A percentile compares a stretch with the other conserved stretches of the same genome.
Evolutionary conservation across 2,113 vertebrate species (phyloP).

Genomic region (Halichoeres trimaculatus): DNA sequence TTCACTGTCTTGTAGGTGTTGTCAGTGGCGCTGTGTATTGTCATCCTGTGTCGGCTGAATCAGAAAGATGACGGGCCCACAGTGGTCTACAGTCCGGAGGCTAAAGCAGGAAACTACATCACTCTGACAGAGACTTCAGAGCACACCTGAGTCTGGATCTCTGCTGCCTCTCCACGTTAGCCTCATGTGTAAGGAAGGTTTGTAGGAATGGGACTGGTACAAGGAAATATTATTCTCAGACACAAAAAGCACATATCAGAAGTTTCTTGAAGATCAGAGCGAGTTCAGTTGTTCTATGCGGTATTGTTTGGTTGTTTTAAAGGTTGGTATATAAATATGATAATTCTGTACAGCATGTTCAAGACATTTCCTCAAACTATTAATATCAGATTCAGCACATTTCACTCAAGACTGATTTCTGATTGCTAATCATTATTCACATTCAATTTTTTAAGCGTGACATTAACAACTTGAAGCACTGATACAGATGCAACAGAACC

Average conservation of each 20-base stretch:
- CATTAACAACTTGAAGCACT: background rate
- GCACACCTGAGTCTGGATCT: slow-evolving; percentile 18
- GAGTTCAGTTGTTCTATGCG: background rate
- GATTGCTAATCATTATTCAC: background rate
- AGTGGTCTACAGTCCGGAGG: slow-evolving; percentile 61
- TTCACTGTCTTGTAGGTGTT: slow-evolving; percentile 25
- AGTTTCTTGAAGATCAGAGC: background rate
- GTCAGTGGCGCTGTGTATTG: slow-evolving; percentile 36
- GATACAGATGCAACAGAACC: background rate
- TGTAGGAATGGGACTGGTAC: background rate
- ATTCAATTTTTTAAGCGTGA: background rate
- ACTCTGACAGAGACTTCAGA: slow-evolving; percentile 24
- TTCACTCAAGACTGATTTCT: background rate
- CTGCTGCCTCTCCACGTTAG: background rate
- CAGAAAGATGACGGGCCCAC: slow-evolving; percentile 31
- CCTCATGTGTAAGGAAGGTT: background rate
- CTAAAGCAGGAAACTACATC: slow-evolving; percentile 62
- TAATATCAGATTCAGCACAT: background rate
- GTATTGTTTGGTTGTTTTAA: background rate
- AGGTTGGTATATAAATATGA: too few species aligned
- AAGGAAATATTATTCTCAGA: background rate
- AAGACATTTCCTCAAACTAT: background rate
- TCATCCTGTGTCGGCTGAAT: slow-evolving; percentile 53
- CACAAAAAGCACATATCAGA: background rate
- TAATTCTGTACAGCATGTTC: background rate